Conservation (phyloP, 2,797 vertebrate genomes). For the Pipistrellus pygmaeus region DNA sequence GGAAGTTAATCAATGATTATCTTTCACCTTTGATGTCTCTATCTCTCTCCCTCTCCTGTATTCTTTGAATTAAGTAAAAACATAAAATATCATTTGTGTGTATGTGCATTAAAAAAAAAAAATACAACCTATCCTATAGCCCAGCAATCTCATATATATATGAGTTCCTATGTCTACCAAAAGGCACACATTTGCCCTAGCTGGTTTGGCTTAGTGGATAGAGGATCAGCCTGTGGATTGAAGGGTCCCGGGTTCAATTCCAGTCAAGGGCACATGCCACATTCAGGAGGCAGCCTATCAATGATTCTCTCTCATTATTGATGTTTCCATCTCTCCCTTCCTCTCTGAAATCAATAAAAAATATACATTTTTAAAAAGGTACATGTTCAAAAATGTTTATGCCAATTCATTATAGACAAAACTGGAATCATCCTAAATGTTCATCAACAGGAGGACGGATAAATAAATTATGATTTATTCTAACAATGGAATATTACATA, state of each 20-base stretch:
- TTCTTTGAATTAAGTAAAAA: neutral
- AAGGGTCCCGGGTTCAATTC: too few relatives aligned
- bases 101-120: neutral
- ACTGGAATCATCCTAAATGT: neutral
- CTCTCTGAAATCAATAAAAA: too few relatives aligned
- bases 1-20: neutral
- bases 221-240: too few relatives aligned
- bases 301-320: too few relatives aligned
- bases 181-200: neutral
- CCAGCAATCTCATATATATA: neutral
- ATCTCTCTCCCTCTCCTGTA: neutral
- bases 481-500: neutral
- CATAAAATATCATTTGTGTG: neutral
- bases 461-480: neutral
- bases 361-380: neutral
- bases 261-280: too few relatives aligned
- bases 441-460: neutral
- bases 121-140: neutral
- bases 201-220: too few relatives aligned
- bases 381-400: slow-evolving; percentile 12
- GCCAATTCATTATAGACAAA: slow-evolving; percentile 37
- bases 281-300: too few relatives aligned
- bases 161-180: neutral
- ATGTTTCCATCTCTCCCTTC: too few relatives aligned
- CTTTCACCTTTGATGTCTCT: neutral